These are phyloP conservation scores for Neoarius graeffei DNA, from an alignment of 2,113 vertebrate genomes.

Conservation along the genomic window DNA sequence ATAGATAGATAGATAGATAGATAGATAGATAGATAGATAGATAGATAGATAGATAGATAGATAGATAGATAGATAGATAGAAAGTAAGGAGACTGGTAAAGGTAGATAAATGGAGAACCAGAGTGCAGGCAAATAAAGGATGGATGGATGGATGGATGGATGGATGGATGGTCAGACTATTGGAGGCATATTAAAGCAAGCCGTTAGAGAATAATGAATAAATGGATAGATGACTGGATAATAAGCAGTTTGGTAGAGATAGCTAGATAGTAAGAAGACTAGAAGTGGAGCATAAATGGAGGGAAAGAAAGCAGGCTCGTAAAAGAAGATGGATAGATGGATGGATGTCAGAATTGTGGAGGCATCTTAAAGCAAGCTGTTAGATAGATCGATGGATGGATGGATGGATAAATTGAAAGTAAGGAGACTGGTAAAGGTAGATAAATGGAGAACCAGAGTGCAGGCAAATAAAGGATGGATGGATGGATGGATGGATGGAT, in stretches of 20 bases:
- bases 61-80: not conserved
- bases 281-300: not conserved
- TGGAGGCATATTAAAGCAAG: not conserved
- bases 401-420: not conserved
- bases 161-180: not conserved
- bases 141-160: not conserved
- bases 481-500: not conserved
- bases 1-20: not conserved
- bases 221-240: too few relatives aligned
- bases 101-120: too few relatives aligned
- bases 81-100: not conserved
- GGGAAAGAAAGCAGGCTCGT: not conserved
- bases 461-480: not conserved
- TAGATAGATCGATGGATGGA: not conserved
- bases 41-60: not conserved
- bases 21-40: not conserved
- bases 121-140: too few relatives aligned
- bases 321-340: not conserved
- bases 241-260: not conserved
- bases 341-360: too few relatives aligned
- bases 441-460: too few relatives aligned
- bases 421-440: not conserved
- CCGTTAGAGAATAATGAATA: not conserved
- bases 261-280: not conserved
- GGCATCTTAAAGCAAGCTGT: not conserved